Base-by-base conservation (phyloP, 2,113 vertebrate species). In the Pluvialis apricaria region DNA sequence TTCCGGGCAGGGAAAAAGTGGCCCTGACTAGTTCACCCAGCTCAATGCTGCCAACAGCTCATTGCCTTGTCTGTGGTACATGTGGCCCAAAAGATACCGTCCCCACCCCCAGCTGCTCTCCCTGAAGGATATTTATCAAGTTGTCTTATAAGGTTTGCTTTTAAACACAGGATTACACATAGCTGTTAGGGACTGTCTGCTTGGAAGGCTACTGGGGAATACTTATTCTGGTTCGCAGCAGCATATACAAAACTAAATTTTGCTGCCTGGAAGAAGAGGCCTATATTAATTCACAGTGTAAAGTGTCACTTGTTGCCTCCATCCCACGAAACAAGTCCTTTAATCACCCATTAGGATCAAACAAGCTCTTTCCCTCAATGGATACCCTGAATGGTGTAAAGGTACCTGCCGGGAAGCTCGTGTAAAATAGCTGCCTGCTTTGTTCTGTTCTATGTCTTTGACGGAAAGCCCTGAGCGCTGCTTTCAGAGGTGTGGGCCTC, bases 31-130 rank as follows among this genome's bases (percentile, higher is more conserved):
- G 5, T 84, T 71, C 69, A 90, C 29, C 25, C 29, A 26, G 12
- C 24, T 36, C 44, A 68, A 14, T 13, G 26, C 70, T 87, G 52
- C n/a, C 26, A 68, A 8, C 22, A 75, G 28, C 57, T 92, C 34
- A 6, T 73, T 82, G 57, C 44, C 49, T 72, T 64, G 11, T 61
- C 52, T 69, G 29, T 51, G 44, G 52, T 20, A 82, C 12, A 16
- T 3, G 18, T 0, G 0, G n/a, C 57, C 32, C n/a, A 15, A 34
- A 79, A 76, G 47, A 69, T 34, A 64, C 10, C 2, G 1, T 65
- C 54, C 25, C 11, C 13, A 15, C 20, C 72, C 12, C 31, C 16
- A 34, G 34, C 34, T 96, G 52, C 54, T 92, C 76, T 45, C 7
- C 11, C 11, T 77, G 64, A 91, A 88, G 36, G 31, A 44, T 15